A percentile compares a stretch with the other conserved stretches of the same genome.
Conservation (phyloP, 2,113 vertebrate genomes). For the Chaetodon auriga region DNA sequence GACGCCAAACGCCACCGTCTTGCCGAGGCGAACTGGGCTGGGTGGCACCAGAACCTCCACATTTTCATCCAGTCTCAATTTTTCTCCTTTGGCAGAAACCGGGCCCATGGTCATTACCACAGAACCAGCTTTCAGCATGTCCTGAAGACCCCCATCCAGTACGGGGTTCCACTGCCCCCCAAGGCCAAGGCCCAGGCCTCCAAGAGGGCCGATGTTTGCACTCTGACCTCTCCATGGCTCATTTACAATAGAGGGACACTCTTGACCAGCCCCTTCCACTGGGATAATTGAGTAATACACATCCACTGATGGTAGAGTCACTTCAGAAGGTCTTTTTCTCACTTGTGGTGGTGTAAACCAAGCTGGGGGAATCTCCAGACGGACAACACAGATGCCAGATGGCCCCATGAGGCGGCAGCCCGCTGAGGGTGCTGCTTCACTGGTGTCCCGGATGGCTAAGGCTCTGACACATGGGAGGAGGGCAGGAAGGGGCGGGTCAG, state of each 20-base stretch:
- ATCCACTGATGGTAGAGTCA: slow-evolving; percentile 84
- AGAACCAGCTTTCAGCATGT: slow-evolving; percentile 88
- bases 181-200: slow-evolving; percentile 61
- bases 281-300: slow-evolving; percentile 90
- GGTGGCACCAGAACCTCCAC: slow-evolving; percentile 88
- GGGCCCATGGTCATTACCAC: slow-evolving; percentile 87
- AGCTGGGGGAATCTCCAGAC: slow-evolving; percentile 89
- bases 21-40: slow-evolving; percentile 90
- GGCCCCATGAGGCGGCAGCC: slow-evolving; percentile 90
- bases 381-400: slow-evolving; percentile 92
- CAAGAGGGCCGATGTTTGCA: slow-evolving; percentile 76
- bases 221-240: slow-evolving; percentile 83
- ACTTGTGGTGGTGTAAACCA: slow-evolving; percentile 90
- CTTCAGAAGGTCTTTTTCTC: slow-evolving; percentile 82
- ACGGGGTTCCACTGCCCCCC: slow-evolving; percentile 78
- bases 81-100: slow-evolving; percentile 83
- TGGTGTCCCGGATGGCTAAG: slow-evolving; percentile 88
- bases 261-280: slow-evolving; percentile 81
- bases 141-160: slow-evolving; percentile 74
- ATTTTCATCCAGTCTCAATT: slow-evolving; percentile 88
- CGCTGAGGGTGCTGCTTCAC: slow-evolving; percentile 87
- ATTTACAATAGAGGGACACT: slow-evolving; percentile 86
- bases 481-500: slow-evolving; percentile 67
- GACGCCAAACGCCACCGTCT: slow-evolving; percentile 88
- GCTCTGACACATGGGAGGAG: slow-evolving; percentile 91